A percentile compares a stretch with the other conserved stretches of the same genome.
Conservation (phyloP, 2,797 vertebrate genomes). For the Chromobotia macracanthus region DNA sequence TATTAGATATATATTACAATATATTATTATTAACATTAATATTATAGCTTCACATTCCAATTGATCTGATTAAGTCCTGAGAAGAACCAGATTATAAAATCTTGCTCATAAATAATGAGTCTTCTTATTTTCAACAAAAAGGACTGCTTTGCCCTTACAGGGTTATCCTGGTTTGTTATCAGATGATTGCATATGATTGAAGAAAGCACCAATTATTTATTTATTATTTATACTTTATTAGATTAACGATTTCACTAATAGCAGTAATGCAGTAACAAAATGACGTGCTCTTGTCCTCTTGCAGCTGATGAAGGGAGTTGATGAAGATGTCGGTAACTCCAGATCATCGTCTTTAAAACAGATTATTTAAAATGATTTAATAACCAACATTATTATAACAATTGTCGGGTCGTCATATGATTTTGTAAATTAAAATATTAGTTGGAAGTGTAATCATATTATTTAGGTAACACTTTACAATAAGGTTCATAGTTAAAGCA, state of each 20-base stretch:
- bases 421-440: too few species aligned
- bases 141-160: slow-evolving; percentile 68
- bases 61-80: too few species aligned
- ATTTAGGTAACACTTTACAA: too few species aligned
- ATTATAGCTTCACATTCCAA: background rate
- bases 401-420: too few species aligned
- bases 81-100: too few species aligned
- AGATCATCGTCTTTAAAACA: slow-evolving; percentile 77
- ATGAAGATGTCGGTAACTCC: slow-evolving; percentile 76
- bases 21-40: slow-evolving; percentile 72
- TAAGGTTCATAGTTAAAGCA: too few species aligned
- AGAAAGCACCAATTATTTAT: too few species aligned
- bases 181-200: slow-evolving; percentile 72
- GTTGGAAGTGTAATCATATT: too few species aligned
- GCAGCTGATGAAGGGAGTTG: slow-evolving; percentile 76
- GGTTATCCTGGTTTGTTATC: slow-evolving; percentile 77
- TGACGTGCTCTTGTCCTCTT: slow-evolving; percentile 74
- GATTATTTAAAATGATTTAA: slow-evolving; percentile 19
- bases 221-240: too few species aligned
- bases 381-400: too few species aligned
- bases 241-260: background rate
- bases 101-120: background rate
- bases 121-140: background rate
- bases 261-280: too few species aligned
- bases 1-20: slow-evolving; percentile 79